Base-by-base conservation (phyloP, 2,113 vertebrate genomes). In the Dendrocopos noguchii region DNA sequence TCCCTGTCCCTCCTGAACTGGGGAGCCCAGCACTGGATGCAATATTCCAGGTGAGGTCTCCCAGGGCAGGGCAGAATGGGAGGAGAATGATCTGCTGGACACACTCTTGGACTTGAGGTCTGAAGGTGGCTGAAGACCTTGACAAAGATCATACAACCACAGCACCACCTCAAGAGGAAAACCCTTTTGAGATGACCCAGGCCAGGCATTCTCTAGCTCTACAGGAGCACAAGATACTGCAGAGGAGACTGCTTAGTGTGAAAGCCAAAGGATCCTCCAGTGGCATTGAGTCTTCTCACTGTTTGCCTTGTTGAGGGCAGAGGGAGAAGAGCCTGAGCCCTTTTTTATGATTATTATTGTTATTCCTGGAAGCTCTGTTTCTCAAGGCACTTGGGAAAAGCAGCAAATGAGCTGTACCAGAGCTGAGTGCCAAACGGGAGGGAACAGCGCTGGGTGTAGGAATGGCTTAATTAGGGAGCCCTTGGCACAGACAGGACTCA, bases 401-500 rank as follows among this genome's bases (percentile, higher is more conserved):
- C 67, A 90, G 64, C 76, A 77, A 75, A 36, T 47, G 15, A 70
- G 77, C 71, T 46, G 29, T 7, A 21, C 50, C 17, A 47, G 7
- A 25, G 14, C 33, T 71, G 6, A 3, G 5, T 85, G 93, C 91
- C 93, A 81, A 73, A 63, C 34, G 87, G 91, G 82, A 91, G 80
- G 79, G 85, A 91, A 59, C 64, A 22, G 79, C 63, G 1, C 55
- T 86, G 53, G 57, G 64, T 2, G 80, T 63, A 88, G 71, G 46
- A 91, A 94, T 0, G 0, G 82, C 79, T 88, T 91, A 46, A 65
- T 88, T 87, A 66, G 61, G 68, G 46, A 25, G 91, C 84, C 66
- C 61, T 80, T 91, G 88, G 93, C 87, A 90, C 53, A 90, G 76
- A 73, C 80, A 93, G 57, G 31, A 66, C 24, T 68, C 29, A 34